phyloP scores from a whole-genome alignment of 23 tunicate genomes.

The Styela plicata region DNA sequence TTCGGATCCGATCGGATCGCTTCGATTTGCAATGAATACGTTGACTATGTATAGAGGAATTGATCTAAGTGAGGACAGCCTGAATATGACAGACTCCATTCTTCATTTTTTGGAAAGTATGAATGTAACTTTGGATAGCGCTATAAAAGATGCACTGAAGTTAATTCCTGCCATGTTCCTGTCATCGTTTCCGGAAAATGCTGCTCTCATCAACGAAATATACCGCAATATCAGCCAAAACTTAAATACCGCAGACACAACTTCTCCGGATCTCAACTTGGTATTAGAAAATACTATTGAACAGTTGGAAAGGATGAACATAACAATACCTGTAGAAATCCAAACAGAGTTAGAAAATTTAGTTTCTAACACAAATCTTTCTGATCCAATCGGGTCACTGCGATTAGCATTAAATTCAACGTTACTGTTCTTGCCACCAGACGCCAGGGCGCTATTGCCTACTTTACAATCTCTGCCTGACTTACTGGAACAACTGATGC shows the following conservation, averaged over 20 bases:
- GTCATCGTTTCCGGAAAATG: background rate
- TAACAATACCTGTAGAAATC: background rate
- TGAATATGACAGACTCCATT: background rate
- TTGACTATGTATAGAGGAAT: too few species aligned
- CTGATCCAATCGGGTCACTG: background rate
- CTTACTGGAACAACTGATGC: constrained; percentile 3
- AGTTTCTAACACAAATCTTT: background rate
- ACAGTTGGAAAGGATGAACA: background rate
- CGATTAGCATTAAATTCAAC: background rate
- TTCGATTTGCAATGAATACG: background rate
- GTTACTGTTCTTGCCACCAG: background rate
- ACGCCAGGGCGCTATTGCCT: background rate
- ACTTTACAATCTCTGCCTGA: constrained; percentile 1
- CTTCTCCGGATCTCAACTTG: background rate
- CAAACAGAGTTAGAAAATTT: background rate
- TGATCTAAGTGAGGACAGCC: background rate
- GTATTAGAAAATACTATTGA: background rate
- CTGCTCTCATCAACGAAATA: background rate
- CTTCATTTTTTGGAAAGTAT: background rate
- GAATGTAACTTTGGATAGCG: background rate
- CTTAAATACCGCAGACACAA: background rate
- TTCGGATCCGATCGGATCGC: background rate
- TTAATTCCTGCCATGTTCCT: background rate
- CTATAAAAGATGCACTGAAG: background rate
- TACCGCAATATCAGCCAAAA: background rate